Base-by-base conservation (phyloP, 2,888 invertebrate genomes). In the Allacma fusca region DNA sequence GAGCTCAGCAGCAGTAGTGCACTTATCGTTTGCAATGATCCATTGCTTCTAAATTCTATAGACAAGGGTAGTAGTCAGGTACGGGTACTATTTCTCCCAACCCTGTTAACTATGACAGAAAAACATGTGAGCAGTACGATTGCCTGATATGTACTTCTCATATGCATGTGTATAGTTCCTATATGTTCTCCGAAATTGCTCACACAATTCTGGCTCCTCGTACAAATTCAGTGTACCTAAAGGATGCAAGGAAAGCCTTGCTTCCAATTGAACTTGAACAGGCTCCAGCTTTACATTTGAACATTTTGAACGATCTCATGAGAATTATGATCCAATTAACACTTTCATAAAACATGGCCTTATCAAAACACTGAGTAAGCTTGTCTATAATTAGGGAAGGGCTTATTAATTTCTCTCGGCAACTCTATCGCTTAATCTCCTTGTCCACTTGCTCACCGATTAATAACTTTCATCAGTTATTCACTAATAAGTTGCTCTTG, bases 291-390 rank as follows among this genome's bases (percentile, higher is more conserved):
- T 40, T 28, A 24, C 50, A 57, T 71, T 57, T 24, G 40, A 69
- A 71, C 13, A 23, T 13, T n/a, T n/a, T n/a, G n/a, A n/a, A n/a
- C n/a, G n/a, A n/a, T 75, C 43, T 28, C 19, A 26, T 9, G 44
- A 71, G 34, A 79, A 68, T 79, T 79, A 79, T 77, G 77, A 77
- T 77, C 77, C 79, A 79, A 79, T 79, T 79, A 79, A 68, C 79
- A 75, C 78, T 57, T 71, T 72, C 72, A 72, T 72, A 72, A 59
- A 72, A 72, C 26, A 59, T 72, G 59, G 21, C 29, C 24, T 29
- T 34, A 59, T 34, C 34, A 13, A 62, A 24, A 23, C 13, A 62
- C 62, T 24, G 24, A 62, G 72, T 34, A 34, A 16, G 29, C 34
- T 28, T 16, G 23, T 57, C 72, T 72, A 72, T 72, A 72, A 72